phyloP scores from a whole-genome alignment of 2,113 vertebrate species.

The Clinocottus analis region DNA sequence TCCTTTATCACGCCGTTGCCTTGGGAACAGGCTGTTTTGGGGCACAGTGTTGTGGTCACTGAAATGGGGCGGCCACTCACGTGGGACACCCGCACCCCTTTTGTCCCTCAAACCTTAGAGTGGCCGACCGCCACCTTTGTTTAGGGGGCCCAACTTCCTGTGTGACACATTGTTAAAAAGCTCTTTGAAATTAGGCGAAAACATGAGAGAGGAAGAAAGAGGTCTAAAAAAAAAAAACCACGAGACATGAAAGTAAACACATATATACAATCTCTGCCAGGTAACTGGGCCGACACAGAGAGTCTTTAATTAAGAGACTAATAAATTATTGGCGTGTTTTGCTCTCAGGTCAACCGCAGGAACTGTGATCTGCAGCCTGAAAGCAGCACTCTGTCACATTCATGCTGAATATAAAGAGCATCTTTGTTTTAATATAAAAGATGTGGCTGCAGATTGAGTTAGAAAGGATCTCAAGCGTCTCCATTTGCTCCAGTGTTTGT shows the following conservation, averaged over 20 bases:
- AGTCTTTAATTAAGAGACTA: conserved; percentile 14
- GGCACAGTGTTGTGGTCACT: neutral
- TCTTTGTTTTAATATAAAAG: conserved; percentile 20
- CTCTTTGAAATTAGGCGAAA: conserved; percentile 44
- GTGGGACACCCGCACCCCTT: conserved; percentile 49
- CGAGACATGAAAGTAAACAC: conserved; percentile 17
- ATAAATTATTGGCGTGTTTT: conserved; percentile 16
- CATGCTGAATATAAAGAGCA: conserved; percentile 4
- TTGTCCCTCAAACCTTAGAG: conserved; percentile 56
- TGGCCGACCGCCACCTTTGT: conserved; percentile 61
- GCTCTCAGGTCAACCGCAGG: neutral
- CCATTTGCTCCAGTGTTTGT: conserved; percentile 1
- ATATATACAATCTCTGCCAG: neutral
- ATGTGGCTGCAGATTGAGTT: conserved; percentile 27
- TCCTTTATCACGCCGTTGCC: conserved; percentile 9
- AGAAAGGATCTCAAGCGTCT: neutral
- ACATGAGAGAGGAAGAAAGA: conserved; percentile 23
- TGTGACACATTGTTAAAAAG: conserved; percentile 53
- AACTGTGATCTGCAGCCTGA: conserved; percentile 3
- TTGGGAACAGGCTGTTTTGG: conserved; percentile 4
- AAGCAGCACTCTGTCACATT: conserved; percentile 12
- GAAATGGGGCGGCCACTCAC: conserved; percentile 38
- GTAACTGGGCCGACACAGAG: conserved; percentile 1
- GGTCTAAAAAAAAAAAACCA: neutral
- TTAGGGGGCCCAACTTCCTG: conserved; percentile 60